Evolutionary conservation across 1,140 invertebrate species (phyloP), one percentile per base, ranked within the genome.

Genomic region (Tenebrio molitor): DNA sequence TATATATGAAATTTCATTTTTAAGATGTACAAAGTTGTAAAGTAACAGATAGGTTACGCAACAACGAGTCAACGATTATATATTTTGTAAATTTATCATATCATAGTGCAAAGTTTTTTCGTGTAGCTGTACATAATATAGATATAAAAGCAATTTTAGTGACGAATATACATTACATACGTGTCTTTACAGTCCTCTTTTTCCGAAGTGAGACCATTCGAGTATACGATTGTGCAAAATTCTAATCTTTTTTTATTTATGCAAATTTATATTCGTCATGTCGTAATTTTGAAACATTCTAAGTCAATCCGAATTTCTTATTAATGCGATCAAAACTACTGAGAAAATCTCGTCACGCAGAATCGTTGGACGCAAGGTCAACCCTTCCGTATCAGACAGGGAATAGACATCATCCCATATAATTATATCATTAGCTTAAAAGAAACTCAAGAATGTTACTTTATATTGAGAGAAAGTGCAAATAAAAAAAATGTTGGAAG

Each of bases 51-150:
- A 74, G 73, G 73, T 78, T 78, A 76, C 77, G 68, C 15, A 71
- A 78, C 75, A 76, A 78, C 76, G 72, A 77, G 53, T 75, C 64
- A 71, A 71, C 58, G 58, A 74, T 67, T 63, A 71, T 76, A 76
- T 78, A 78, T 78, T 78, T 78, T 78, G 73, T 78, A 78, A 78
- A 78, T 68, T 70, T 69, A 78, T 63, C 76, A 78, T 78, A 78
- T 78, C 76, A 70, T 75, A 74, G 71, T 67, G 41, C 44, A 46
- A 72, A 67, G 29, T 65, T 70, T 74, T 72, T 41, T 63, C 68
- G 70, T 75, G 68, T 62, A 69, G 69, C 50, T 75, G 74, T 75
- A 75, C 64, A 75, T 75, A 75, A 21, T 29, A 65, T 69, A 73
- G 36, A 34, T 44, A 67, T 41, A 53, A 41, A 74, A 68, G 66